Evolutionary conservation across 2,888 invertebrate species (phyloP).

Genomic region (Acronicta leporina): DNA sequence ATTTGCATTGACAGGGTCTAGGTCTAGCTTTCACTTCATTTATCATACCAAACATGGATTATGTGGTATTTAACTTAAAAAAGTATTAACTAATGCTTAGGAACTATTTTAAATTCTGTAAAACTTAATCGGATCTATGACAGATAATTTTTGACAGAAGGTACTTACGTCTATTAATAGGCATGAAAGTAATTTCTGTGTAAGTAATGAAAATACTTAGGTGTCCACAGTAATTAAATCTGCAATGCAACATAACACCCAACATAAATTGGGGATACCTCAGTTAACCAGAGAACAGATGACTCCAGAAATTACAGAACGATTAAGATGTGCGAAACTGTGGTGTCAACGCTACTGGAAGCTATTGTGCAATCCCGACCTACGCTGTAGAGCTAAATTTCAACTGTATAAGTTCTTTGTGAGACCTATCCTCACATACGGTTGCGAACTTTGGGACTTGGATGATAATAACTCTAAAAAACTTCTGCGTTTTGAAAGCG

Average conservation of each 20-base stretch:
- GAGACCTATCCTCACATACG: conserved; percentile 73
- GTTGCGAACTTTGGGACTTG: conserved; percentile 74
- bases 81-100: no score
- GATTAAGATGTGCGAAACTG: conserved; percentile 67
- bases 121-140: not conserved
- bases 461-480: conserved; percentile 51
- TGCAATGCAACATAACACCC: conserved; percentile 44
- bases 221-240: not conserved
- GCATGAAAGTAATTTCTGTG: not conserved
- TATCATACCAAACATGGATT: no score
- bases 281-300: conserved; percentile 54
- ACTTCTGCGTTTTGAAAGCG: conserved; percentile 65
- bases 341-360: conserved; percentile 68
- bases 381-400: conserved; percentile 63
- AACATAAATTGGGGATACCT: conserved; percentile 57
- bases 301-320: conserved; percentile 62
- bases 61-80: no score
- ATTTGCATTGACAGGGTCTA: no score
- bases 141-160: not conserved
- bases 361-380: conserved; percentile 59
- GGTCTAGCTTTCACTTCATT: no score
- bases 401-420: conserved; percentile 70
- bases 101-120: no score
- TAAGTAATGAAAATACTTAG: conserved; percentile 7
- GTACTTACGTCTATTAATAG: not conserved